Conservation (phyloP, 2,113 vertebrate genomes). For the Sylvietta virens region DNA sequence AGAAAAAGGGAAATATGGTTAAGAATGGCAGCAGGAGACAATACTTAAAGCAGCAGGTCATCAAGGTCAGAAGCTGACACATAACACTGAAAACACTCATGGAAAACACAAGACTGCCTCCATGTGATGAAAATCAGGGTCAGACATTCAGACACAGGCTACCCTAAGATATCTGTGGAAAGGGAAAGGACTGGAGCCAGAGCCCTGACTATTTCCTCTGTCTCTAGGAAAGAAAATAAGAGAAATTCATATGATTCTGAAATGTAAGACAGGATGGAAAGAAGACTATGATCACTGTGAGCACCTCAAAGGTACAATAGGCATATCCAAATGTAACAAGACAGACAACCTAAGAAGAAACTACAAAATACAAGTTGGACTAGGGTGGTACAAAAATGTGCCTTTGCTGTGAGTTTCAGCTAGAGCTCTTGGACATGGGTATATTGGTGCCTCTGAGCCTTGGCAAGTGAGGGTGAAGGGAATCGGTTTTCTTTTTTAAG, state of each 20-base stretch:
- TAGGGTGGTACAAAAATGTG: background rate
- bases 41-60: background rate
- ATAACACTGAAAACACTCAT: background rate
- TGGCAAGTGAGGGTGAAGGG: background rate
- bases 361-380: background rate
- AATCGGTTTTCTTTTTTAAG: background rate
- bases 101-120: background rate
- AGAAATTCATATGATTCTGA: background rate
- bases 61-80: background rate
- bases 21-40: background rate
- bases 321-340: fast-evolving
- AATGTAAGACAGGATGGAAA: background rate
- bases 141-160: background rate
- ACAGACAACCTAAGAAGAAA: background rate
- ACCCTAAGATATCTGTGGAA: background rate
- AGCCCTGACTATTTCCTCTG: background rate
- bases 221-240: background rate
- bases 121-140: background rate
- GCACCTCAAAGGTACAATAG: background rate
- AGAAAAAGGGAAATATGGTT: background rate
- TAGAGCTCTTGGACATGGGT: background rate
- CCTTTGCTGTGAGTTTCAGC: background rate
- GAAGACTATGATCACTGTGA: background rate
- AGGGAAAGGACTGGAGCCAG: background rate
- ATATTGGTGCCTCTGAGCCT: background rate